Base-by-base conservation (phyloP, 2,888 invertebrate species). In the Stenurella melanura region DNA sequence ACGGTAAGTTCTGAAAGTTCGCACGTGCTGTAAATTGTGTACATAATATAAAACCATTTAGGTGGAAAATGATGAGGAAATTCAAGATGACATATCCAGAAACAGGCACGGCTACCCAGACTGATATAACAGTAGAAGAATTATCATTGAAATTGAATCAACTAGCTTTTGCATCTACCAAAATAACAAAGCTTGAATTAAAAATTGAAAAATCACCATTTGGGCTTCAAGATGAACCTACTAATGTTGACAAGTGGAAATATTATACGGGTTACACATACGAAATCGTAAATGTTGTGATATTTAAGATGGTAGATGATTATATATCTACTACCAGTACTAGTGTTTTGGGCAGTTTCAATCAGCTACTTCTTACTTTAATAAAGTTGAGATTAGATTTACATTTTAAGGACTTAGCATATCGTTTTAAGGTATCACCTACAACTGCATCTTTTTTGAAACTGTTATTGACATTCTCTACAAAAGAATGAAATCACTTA, bases 351-450 rank as follows among this genome's bases (percentile, higher is more conserved):
- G 73, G 60, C 38, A 60, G 38, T 12, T 70, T 70, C 26, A 70
- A 70, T 70, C 77, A 77, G 38, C 50, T 74, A 15, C 30, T 75
- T 18, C 42, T 75, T 5, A 75, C 75, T n/a, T 21, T 75, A 12
- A 67, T 75, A 30, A 75, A 76, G 30, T 58, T 76, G 30, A 21
- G 76, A 66, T 66, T 75, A 50, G 42, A 75, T 71, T 63, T 61
- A 75, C 57, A 75, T 71, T 75, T 75, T 71, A 60, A 71, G 50
- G 76, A 76, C 30, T 50, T 76, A 21, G 71, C 72, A 38, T 76
- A 66, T 42, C 19, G 63, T 34, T 76, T 76, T 66, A 30, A 54
- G n/a, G 38, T 74, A 15, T 30, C 58, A 57, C 66, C 21, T 2
- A 26, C 56, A 57, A 74, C 69, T 70, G 74, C 68, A 11, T 74